Evolutionary conservation across 2,888 invertebrate species (phyloP).

Genomic region (Coelogynopora nodosa): DNA sequence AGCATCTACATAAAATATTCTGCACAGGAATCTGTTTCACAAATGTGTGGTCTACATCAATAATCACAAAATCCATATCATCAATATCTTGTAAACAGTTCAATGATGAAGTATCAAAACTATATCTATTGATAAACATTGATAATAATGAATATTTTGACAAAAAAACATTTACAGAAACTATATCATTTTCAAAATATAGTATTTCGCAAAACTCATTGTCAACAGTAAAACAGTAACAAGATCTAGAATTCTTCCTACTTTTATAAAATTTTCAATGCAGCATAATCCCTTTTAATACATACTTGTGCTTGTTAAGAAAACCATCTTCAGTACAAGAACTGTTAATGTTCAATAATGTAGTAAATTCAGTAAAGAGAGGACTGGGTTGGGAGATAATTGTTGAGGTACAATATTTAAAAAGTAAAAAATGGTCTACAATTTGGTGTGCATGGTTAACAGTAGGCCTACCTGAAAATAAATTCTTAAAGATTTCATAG

Average conservation of each 20-base stretch:
- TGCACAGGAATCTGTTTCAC: background rate
- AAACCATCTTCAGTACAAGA: background rate
- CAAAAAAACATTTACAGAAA: background rate
- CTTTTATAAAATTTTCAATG: background rate
- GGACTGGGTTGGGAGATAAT: background rate
- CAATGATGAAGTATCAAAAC: background rate
- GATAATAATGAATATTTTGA: background rate
- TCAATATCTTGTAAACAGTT: background rate
- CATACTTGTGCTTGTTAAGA: background rate
- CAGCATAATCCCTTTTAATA: background rate
- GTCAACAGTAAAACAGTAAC: background rate
- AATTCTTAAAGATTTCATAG: background rate
- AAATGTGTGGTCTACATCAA: background rate
- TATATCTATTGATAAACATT: background rate
- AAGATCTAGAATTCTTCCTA: background rate
- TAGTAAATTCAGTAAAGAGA: background rate
- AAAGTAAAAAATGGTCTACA: background rate
- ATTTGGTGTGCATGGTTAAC: background rate
- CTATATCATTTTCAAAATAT: background rate
- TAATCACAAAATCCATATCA: background rate
- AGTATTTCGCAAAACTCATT: background rate
- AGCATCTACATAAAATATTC: background rate
- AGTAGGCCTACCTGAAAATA: background rate
- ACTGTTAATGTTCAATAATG: background rate
- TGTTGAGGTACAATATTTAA: background rate